These are phyloP conservation scores for Rhynchophorus ferrugineus DNA, from an alignment of 1,140 invertebrate genomes.

Conservation along the genomic window DNA sequence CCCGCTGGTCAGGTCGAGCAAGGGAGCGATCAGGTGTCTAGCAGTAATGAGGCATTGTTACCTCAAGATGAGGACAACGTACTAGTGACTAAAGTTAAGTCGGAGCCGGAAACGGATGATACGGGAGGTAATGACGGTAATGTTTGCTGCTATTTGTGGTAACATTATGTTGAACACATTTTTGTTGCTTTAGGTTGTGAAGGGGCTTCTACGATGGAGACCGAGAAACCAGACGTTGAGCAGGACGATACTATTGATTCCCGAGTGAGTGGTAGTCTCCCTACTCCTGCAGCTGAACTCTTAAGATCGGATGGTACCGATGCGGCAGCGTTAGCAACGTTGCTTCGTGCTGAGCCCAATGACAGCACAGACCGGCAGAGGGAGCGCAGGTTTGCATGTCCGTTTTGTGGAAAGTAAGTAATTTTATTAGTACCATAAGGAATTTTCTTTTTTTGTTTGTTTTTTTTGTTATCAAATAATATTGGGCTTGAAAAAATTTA, in stretches of 20 bases:
- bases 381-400: conserved; percentile 68
- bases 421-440: neutral
- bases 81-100: conserved; percentile 26
- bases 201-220: conserved; percentile 31
- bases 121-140: conserved; percentile 10
- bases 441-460: no score
- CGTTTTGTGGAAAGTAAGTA: conserved; percentile 69
- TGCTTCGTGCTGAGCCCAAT: conserved; percentile 50
- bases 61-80: conserved; percentile 26
- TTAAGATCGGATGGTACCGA: conserved; percentile 29
- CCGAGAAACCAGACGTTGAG: conserved; percentile 41
- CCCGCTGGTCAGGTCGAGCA: neutral
- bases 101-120: conserved; percentile 26
- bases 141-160: no score
- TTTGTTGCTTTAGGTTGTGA: conserved; percentile 21
- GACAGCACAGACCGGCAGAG: conserved; percentile 57
- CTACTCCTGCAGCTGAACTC: conserved; percentile 27
- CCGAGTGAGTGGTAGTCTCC: conserved; percentile 42
- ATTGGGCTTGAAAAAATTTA: no score
- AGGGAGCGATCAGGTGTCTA: conserved; percentile 37
- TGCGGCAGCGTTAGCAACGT: conserved; percentile 9
- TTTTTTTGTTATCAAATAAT: no score
- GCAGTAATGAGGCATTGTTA: conserved; percentile 36
- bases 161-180: neutral
- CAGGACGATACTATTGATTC: conserved; percentile 65